phyloP scores from a whole-genome alignment of 1,140 invertebrate species.

The Drosophila pectinifera region DNA sequence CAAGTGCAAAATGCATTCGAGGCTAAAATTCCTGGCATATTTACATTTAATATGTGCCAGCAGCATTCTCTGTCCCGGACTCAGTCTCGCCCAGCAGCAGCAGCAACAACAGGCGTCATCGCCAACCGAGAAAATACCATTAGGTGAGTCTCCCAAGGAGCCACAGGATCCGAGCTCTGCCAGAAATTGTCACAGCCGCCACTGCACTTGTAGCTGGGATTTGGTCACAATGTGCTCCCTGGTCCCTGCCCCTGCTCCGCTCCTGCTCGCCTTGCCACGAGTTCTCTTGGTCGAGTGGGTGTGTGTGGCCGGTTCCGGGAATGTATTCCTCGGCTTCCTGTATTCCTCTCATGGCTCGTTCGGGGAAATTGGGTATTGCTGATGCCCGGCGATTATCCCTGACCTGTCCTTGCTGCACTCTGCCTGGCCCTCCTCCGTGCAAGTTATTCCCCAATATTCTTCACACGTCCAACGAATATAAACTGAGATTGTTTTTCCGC shows the following conservation, averaged over 20 bases:
- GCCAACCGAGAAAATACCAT: conserved; percentile 85
- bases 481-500: conserved; percentile 18
- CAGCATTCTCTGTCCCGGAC: conserved; percentile 72
- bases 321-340: conserved; percentile 24
- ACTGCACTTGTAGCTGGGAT: conserved; percentile 62
- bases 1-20: conserved; percentile 76
- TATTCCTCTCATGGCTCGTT: conserved; percentile 26
- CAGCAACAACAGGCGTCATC: conserved; percentile 66
- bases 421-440: conserved; percentile 2
- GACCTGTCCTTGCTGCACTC: conserved; percentile 11
- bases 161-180: background rate
- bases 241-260: conserved; percentile 29
- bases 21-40: conserved; percentile 79
- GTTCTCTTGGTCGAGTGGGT: background rate
- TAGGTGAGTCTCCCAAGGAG: conserved; percentile 76
- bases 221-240: conserved; percentile 59
- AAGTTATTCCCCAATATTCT: conserved; percentile 25
- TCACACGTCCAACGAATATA: conserved; percentile 25
- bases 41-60: conserved; percentile 81
- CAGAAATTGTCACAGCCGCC: conserved; percentile 41
- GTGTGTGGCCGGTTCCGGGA: conserved; percentile 26
- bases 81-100: conserved; percentile 64
- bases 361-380: conserved; percentile 46
- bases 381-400: conserved; percentile 40
- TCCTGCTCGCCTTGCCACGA: no score